A percentile compares a stretch with the other conserved stretches of the same genome.
Evolutionary conservation across 2,113 vertebrate species (phyloP).

Genomic region (Cephalophus harveyi): DNA sequence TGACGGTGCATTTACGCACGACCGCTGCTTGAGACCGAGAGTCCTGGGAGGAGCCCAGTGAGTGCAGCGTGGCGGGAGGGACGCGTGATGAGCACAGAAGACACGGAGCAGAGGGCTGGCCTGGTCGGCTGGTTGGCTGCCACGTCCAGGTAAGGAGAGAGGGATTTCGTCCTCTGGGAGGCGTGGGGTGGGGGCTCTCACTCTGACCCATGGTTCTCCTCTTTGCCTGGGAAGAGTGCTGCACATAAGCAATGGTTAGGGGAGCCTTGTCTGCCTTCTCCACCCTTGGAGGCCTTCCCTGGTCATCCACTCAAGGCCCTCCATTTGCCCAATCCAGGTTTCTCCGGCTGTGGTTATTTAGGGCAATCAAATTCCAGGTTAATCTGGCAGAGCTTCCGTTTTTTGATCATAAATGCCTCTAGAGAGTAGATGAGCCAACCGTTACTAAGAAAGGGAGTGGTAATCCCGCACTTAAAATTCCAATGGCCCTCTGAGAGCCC

Average conservation of each 20-base stretch:
- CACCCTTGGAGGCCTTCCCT: neutral
- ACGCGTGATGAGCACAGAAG: neutral
- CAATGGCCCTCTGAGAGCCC: neutral
- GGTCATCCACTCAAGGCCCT: neutral
- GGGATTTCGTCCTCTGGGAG: neutral
- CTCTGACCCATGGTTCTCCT: slow-evolving; percentile 14
- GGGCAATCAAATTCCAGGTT: neutral
- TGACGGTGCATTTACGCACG: neutral
- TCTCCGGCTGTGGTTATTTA: neutral
- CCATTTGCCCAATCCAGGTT: neutral
- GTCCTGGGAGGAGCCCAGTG: neutral
- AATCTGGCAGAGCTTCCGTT: neutral
- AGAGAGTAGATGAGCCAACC: neutral
- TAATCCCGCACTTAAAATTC: neutral
- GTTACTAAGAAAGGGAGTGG: neutral
- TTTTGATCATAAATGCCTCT: neutral
- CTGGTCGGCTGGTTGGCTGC: neutral
- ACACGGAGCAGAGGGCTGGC: neutral
- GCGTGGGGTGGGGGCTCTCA: neutral
- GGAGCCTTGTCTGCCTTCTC: neutral
- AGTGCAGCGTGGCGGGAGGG: neutral
- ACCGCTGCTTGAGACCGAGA: neutral
- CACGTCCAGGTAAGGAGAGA: neutral
- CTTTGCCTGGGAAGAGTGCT: slow-evolving; percentile 13
- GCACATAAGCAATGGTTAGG: neutral